Evolutionary conservation across 2,113 vertebrate species (phyloP).

Genomic region (Paraplagusia blochii): DNA sequence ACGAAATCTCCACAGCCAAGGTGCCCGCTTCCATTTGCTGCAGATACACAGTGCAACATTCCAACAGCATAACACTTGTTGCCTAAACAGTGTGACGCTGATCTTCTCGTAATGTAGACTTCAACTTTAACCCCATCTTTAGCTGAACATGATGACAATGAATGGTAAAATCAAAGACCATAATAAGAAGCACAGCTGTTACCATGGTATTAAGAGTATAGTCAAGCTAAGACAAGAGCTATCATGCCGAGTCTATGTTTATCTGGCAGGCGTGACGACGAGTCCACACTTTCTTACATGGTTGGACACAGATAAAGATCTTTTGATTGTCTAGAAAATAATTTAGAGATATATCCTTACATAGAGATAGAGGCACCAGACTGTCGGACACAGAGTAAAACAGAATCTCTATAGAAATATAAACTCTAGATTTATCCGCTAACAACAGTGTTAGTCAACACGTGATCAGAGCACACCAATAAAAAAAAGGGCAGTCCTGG

Average conservation of each 20-base stretch:
- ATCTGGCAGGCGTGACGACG: conserved; percentile 42
- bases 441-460: conserved; percentile 45
- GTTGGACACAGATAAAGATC: conserved; percentile 38
- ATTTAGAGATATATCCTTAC: conserved; percentile 24
- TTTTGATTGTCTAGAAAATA: conserved; percentile 76
- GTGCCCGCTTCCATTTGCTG: no score
- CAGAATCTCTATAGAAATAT: conserved; percentile 71
- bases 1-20: no score
- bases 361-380: conserved; percentile 69
- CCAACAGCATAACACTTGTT: conserved; percentile 15
- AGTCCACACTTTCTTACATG: conserved; percentile 33
- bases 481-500: conserved; percentile 63
- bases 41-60: conserved; percentile 47
- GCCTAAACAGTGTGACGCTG: conserved; percentile 31
- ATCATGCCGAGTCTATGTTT: conserved; percentile 59
- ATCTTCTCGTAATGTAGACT: conserved; percentile 26
- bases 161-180: conserved; percentile 49
- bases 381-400: conserved; percentile 55
- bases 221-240: conserved; percentile 54
- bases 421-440: conserved; percentile 64
- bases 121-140: conserved; percentile 12
- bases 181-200: conserved; percentile 48
- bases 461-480: conserved; percentile 56
- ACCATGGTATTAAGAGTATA: conserved; percentile 51
- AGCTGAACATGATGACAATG: conserved; percentile 32